These are phyloP conservation scores for Plemyria rubiginata DNA, from an alignment of 2,888 invertebrate genomes.

Conservation along the genomic window DNA sequence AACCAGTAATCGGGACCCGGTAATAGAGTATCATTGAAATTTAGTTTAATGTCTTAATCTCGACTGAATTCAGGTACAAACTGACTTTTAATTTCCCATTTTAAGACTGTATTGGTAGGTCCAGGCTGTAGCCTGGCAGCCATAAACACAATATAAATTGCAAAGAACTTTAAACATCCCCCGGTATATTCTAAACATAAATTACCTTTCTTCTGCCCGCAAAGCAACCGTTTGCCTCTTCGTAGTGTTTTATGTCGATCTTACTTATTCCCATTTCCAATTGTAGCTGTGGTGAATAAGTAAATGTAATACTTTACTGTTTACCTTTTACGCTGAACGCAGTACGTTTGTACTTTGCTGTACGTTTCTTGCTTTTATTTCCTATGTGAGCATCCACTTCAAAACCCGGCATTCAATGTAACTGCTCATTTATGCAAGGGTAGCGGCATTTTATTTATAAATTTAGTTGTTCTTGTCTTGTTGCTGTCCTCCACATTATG, in stretches of 20 bases:
- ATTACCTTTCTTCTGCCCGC: constrained; percentile 53
- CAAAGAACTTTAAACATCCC: constrained; percentile 32
- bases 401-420: too few species aligned
- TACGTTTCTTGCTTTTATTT: constrained; percentile 8
- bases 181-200: constrained; percentile 53
- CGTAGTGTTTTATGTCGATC: constrained; percentile 56
- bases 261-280: constrained; percentile 54
- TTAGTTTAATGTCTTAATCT: neutral
- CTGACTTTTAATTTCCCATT: constrained; percentile 5
- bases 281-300: constrained; percentile 60
- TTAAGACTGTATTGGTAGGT: too few species aligned
- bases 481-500: constrained; percentile 46
- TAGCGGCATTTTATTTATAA: constrained; percentile 4
- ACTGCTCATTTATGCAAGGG: neutral
- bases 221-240: constrained; percentile 52
- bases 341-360: constrained; percentile 17
- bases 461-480: constrained; percentile 23
- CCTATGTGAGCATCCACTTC: neutral
- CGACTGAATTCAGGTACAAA: neutral
- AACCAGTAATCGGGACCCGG: constrained; percentile 26
- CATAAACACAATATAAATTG: constrained; percentile 21
- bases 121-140: too few species aligned
- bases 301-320: constrained; percentile 39
- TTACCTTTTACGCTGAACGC: constrained; percentile 18
- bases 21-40: constrained; percentile 17